Percentiles rank a stretch among this genome's conserved stretches.
These are phyloP conservation scores for Poicephalus gulielmi DNA, from an alignment of 2,113 vertebrate species.

Conservation along the genomic window DNA sequence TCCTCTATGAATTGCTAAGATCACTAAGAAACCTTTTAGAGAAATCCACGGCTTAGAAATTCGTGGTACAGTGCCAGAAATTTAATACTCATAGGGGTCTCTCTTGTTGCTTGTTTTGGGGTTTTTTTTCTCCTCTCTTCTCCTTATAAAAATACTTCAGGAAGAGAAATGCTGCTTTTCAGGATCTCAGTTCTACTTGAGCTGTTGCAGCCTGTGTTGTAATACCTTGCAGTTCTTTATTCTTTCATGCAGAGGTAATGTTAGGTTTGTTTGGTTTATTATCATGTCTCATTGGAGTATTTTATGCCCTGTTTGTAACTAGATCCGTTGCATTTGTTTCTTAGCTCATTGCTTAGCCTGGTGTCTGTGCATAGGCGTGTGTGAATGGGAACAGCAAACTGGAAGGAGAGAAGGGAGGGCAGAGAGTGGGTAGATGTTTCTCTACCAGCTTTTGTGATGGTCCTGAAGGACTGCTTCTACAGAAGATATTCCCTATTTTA, in stretches of 20 bases:
- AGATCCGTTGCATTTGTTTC: not conserved
- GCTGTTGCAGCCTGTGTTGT: not conserved
- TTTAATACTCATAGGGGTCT: not conserved
- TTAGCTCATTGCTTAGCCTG: not conserved
- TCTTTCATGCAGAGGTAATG: not conserved
- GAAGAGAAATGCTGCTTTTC: not conserved
- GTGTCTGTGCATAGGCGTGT: not conserved
- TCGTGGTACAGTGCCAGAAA: not conserved
- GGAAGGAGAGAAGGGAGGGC: not conserved
- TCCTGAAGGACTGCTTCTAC: not conserved
- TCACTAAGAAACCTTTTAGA: conserved; percentile 28
- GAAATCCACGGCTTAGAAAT: conserved; percentile 1
- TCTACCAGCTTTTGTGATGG: fast-evolving
- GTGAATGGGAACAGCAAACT: not conserved
- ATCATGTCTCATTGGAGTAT: not conserved
- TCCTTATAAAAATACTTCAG: conserved; percentile 15
- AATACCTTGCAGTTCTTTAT: not conserved
- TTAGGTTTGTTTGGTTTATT: conserved; percentile 8
- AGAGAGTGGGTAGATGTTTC: not conserved
- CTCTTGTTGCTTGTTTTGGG: not conserved
- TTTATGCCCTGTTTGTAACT: not conserved
- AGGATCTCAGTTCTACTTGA: not conserved
- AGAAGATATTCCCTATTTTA: not conserved
- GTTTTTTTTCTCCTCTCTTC: not conserved
- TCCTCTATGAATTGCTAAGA: conserved; percentile 58